Conservation (phyloP, 1,140 invertebrate genomes). For the Brachionus koreanus region DNA sequence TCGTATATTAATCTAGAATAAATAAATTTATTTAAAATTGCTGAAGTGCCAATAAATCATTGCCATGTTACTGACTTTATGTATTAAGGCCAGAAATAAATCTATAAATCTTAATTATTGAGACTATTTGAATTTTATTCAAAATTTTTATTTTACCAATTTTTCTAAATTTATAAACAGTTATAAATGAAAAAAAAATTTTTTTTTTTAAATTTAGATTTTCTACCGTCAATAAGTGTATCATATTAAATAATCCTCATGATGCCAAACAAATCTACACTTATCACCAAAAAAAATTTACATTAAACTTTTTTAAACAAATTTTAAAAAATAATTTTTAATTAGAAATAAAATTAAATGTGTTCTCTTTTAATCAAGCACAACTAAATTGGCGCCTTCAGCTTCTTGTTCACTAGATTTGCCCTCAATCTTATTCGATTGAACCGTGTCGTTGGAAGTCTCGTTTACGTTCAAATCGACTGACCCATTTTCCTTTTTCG, state of each 20-base stretch:
- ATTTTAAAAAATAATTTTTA: background rate
- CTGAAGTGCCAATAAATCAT: background rate
- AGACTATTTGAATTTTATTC: background rate
- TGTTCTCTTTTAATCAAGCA: background rate
- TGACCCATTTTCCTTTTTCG: background rate
- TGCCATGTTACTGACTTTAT: conserved; percentile 5
- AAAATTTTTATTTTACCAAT: conserved; percentile 12
- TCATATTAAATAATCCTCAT: conserved; percentile 7
- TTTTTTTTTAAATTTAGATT: background rate
- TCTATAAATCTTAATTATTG: background rate
- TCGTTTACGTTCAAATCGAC: background rate
- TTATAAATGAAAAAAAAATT: background rate
- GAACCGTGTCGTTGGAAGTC: background rate
- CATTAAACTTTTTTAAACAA: conserved; percentile 16
- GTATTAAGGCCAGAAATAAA: background rate
- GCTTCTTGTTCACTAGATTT: background rate
- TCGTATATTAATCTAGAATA: too few relatives aligned
- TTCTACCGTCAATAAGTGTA: background rate
- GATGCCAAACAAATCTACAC: conserved; percentile 20
- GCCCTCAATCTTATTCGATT: conserved; percentile 35
- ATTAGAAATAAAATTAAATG: background rate
- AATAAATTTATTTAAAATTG: too few relatives aligned
- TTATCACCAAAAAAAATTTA: background rate
- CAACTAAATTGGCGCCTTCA: background rate
- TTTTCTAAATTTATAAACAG: conserved; percentile 3